phyloP scores from a whole-genome alignment of 2,888 invertebrate genomes.

The Lithophane socia region DNA sequence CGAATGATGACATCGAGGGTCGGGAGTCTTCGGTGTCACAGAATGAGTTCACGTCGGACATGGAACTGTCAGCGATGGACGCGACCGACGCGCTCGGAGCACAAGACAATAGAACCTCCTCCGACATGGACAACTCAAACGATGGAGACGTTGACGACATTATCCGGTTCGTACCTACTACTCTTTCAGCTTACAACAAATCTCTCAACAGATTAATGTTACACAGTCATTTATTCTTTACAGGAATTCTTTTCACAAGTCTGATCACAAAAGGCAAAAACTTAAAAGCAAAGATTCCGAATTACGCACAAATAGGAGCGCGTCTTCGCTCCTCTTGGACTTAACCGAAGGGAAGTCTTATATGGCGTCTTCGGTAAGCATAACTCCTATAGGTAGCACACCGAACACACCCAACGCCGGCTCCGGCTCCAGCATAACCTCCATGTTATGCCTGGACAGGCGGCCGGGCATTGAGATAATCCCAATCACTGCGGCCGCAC shows the following conservation, averaged over 20 bases:
- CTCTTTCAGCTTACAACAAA: slow-evolving; percentile 26
- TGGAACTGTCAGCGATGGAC: slow-evolving; percentile 92
- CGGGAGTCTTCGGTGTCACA: slow-evolving; percentile 86
- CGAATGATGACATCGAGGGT: slow-evolving; percentile 85
- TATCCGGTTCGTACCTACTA: slow-evolving; percentile 81
- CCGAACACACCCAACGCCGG: slow-evolving; percentile 92
- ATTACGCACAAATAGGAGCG: slow-evolving; percentile 81
- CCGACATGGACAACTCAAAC: slow-evolving; percentile 91
- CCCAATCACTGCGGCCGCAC: slow-evolving; percentile 92
- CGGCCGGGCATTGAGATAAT: slow-evolving; percentile 96
- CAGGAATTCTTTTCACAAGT: slow-evolving; percentile 91
- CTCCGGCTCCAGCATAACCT: slow-evolving; percentile 89
- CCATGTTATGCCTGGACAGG: slow-evolving; percentile 92
- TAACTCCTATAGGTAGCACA: slow-evolving; percentile 87
- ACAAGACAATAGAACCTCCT: slow-evolving; percentile 84
- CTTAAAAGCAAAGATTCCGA: slow-evolving; percentile 91
- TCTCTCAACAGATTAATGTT: slow-evolving; percentile 44
- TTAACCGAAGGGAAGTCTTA: slow-evolving; percentile 90
- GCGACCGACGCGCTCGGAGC: slow-evolving; percentile 89
- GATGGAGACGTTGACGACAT: slow-evolving; percentile 92
- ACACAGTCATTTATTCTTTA: slow-evolving; percentile 68
- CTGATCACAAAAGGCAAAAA: slow-evolving; percentile 91
- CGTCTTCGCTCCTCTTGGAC: slow-evolving; percentile 87
- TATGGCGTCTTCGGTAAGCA: slow-evolving; percentile 89
- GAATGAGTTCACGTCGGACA: slow-evolving; percentile 91